Evolutionary conservation across 2,113 vertebrate species (phyloP), one percentile per base, ranked within the genome.

Genomic region (Pangasianodon gigas): DNA sequence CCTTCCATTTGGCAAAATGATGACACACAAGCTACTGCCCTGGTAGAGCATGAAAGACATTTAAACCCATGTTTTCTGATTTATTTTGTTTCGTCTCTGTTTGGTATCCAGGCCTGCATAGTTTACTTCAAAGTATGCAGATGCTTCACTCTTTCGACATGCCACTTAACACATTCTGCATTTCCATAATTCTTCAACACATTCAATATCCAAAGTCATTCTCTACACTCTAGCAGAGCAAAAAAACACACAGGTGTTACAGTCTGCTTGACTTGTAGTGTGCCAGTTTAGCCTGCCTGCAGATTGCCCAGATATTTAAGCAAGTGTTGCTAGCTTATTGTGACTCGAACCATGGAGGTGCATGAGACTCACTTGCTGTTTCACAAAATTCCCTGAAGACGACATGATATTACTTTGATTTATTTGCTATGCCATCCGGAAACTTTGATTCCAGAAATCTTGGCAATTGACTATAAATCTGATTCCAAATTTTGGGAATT

Each of bases 171-270:
- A 21, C 46, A 51, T 62, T n/a, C 41, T 52, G 48, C 87, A 88
- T 41, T 82, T 82, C 60, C 46, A 82, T 67, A 88, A 88, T 69
- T 80, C 32, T 56, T 67, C 58, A 67, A 41, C 77, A 88, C 48
- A 52, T 48, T 80, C 56, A 67, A 24, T 82, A 37, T 82, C 19
- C 60, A 41, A 79, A 79, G 10, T 29, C 75, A 79, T 79, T 79
- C 10, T 79, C 10, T 79, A 29, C 46, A 79, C 75, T 48, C 44
- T 21, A 79, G 75, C 24, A 48, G 75, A 79, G 75, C 41, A 48
- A 44, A 79, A 79, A 79, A 77, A 77, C 44, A 75, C 18, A 14
- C 75, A 79, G 75, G 75, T 51, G 24, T 79, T 44, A 79, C 44
- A 79, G 11, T 79, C 44, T 46, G 74, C 41, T 79, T 48, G 75